A percentile compares a stretch with the other conserved stretches of the same genome.
Evolutionary conservation across 2,888 invertebrate genomes (phyloP).

Genomic region (Melanostoma scalare): DNA sequence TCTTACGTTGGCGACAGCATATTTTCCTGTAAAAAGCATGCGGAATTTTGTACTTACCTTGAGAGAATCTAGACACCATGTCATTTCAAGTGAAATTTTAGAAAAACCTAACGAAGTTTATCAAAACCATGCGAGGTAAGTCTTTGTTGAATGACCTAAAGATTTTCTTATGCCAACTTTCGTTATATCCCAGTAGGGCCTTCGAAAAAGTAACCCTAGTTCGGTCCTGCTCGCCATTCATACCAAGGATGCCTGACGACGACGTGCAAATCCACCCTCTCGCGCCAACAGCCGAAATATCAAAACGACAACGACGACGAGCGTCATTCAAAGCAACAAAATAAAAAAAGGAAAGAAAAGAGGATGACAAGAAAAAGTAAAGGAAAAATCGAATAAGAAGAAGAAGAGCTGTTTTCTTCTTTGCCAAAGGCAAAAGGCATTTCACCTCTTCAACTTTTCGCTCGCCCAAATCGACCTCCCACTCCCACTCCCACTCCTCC

Average conservation of each 20-base stretch:
- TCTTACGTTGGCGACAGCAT: no score
- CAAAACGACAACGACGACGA: conserved; percentile 33
- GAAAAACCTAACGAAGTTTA: no score
- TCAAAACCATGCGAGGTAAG: no score
- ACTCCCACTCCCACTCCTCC: background rate
- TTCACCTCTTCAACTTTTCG: conserved; percentile 70
- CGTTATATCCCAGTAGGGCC: background rate
- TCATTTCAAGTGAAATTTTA: no score
- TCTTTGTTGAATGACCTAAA: no score
- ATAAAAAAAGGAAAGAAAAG: conserved; percentile 29
- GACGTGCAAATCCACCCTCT: conserved; percentile 70
- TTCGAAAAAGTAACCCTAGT: conserved; percentile 16
- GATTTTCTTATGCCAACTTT: no score
- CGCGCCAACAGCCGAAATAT: conserved; percentile 53
- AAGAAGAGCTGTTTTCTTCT: conserved; percentile 45
- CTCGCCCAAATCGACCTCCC: conserved; percentile 13
- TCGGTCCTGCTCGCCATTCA: conserved; percentile 8
- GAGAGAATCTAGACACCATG: no score
- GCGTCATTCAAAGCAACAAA: conserved; percentile 5
- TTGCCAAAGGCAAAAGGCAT: conserved; percentile 65
- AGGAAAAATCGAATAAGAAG: conserved; percentile 16
- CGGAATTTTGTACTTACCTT: no score
- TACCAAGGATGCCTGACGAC: conserved; percentile 36
- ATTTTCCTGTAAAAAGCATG: no score
- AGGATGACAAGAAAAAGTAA: conserved; percentile 29